These are phyloP conservation scores for Aratinga solstitialis DNA, from an alignment of 2,797 vertebrate species.

Conservation along the genomic window DNA sequence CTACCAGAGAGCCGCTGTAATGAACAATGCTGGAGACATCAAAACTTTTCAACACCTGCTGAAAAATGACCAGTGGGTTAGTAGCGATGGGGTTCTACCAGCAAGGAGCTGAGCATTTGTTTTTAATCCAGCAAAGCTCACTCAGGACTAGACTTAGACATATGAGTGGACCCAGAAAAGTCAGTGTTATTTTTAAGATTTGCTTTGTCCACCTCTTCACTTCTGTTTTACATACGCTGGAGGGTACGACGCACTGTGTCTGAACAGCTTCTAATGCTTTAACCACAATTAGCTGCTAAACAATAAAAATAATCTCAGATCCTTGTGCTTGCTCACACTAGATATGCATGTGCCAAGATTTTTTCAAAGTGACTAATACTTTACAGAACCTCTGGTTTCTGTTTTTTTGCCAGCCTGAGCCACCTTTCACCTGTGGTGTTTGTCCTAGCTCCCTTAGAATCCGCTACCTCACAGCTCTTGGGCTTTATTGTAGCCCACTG, in stretches of 20 bases:
- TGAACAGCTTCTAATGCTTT: neutral
- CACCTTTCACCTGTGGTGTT: neutral
- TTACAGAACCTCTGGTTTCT: neutral
- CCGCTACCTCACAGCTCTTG: neutral
- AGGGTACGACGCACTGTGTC: neutral
- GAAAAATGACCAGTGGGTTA: neutral
- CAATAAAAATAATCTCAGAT: neutral
- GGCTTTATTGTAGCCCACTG: neutral
- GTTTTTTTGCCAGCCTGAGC: neutral
- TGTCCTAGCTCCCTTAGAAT: neutral
- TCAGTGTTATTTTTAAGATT: neutral
- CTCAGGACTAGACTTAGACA: neutral
- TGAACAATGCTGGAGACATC: neutral
- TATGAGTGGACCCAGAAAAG: neutral
- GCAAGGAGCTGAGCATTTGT: neutral
- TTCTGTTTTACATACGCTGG: neutral
- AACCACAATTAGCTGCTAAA: conserved; percentile 5
- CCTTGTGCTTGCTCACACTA: neutral
- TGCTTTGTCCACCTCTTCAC: neutral
- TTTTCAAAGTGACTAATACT: neutral
- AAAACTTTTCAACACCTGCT: neutral
- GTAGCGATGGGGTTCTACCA: neutral
- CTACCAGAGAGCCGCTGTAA: neutral
- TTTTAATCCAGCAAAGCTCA: neutral
- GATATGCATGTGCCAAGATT: accelerated